Base-by-base conservation (phyloP, 2,113 vertebrate genomes). In the Megalops atlanticus region DNA sequence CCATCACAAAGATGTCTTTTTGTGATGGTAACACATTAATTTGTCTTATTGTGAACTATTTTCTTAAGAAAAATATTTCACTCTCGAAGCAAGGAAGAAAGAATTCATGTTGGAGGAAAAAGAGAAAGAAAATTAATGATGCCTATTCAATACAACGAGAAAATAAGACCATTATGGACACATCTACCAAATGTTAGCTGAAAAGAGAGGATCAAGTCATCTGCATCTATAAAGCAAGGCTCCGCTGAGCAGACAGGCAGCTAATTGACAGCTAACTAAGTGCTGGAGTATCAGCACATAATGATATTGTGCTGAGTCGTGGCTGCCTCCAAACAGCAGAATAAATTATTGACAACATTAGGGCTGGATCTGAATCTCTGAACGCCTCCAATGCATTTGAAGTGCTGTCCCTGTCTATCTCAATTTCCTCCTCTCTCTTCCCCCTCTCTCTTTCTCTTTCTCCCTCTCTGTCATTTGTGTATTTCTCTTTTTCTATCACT, bases 321-420 rank as follows among this genome's bases (percentile, higher is more conserved):
- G n/a, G 58, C n/a, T n/a, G 24, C 58, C 58, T 64, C 58, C 4
- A 24, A 64, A 64, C 58, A 64, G n/a, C n/a, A n/a, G 58, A 64
- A 64, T 64, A 64, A 64, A 64, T 64, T 31, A 64, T 64, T 64
- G 58, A 64, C 58, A 27, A 64, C 58, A 64, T 64, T 8, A 64
- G 58, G 58, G 31, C 58, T 10, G n/a, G n/a, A 64, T 64, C n/a
- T 64, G 58, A 64, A 64, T 64, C n/a, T n/a, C 4, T 31, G 58
- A 64, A 64, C 12, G 11, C 58, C 27, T 64, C n/a, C n/a, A n/a
- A n/a, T n/a, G 31, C n/a, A 64, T 64, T 64, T 64, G 0, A n/a
- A 7, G 7, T 64, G n/a, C 11, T 45, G 7, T 45, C 14, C 43
- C 43, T 45, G 43, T 45, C n/a, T 15, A 24, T 31, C 49, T 52